phyloP scores from a whole-genome alignment of 2,888 invertebrate species.

The Ophion ellenae region DNA sequence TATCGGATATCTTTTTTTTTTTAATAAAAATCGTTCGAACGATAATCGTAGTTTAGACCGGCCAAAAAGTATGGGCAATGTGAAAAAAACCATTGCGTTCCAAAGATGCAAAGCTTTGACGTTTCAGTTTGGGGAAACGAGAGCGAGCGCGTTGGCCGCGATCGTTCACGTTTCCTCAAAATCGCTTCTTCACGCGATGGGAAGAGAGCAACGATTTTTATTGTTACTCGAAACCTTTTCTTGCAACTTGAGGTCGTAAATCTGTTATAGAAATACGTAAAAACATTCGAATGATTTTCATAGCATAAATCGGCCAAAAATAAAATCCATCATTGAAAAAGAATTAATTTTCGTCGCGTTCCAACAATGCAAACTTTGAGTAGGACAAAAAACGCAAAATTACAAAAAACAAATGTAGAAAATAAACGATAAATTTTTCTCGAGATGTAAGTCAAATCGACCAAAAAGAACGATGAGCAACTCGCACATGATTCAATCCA shows the following conservation, averaged over 20 bases:
- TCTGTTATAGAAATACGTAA: no score
- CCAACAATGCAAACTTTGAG: no score
- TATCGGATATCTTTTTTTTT: neutral
- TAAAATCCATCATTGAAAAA: no score
- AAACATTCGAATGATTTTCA: no score
- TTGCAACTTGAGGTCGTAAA: no score
- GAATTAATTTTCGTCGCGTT: no score
- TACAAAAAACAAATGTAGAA: neutral
- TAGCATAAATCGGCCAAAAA: no score
- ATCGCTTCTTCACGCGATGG: neutral
- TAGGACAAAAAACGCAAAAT: neutral
- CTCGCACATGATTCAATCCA: constrained; percentile 9
- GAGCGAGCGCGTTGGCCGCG: constrained; percentile 45
- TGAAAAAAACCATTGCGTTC: neutral
- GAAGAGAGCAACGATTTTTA: neutral
- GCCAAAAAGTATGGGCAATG: neutral
- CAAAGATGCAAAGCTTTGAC: neutral
- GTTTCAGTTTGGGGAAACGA: constrained; percentile 36
- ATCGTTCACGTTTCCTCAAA: constrained; percentile 50
- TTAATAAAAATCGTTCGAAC: neutral
- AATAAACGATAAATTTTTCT: constrained; percentile 3
- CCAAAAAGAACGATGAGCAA: constrained; percentile 22
- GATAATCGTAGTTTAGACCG: neutral
- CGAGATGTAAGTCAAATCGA: constrained; percentile 16
- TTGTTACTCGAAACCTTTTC: no score